Evolutionary conservation across 92 coral and sea anemone genomes (phyloP), one percentile per base, ranked within the genome.

Genomic region (Chrysogorgia sp.): DNA sequence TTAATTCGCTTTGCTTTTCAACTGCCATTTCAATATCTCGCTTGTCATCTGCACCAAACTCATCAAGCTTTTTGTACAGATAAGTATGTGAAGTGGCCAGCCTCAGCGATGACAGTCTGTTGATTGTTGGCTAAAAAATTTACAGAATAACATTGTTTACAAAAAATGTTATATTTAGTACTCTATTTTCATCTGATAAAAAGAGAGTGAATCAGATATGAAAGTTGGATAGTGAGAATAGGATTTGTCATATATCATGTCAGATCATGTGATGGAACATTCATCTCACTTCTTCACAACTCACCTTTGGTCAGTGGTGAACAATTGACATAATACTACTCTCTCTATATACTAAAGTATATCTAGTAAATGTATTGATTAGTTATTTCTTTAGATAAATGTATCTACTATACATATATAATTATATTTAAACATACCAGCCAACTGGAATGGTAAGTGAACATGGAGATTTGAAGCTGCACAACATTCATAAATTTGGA

Each of bases 11-110:
- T 64, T 90, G 89, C 23, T 58, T 60, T 19, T 61, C 52, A 56
- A 87, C 89, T 58, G 91, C 87, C 59, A 87, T 88, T 26, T 63
- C 43, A 31, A 90, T 81, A 0, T 80, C 66, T 20, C 70, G 57
- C 24, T 70, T 71, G 57, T 81, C 81, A 37, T 82, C 86, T 62
- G 77, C 82, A 8, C 88, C 96, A 87, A 64, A 90, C 58, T 90
- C 96, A 55, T 90, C 91, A 19, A 87, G 86, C 30, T 90, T 87
- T 66, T 87, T 90, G 83, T 90, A 87, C 17, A 87, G 86, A 30
- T 70, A 84, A 14, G 87, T 77, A 58, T 90, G 96, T 47, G 85
- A 83, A 37, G 89, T 84, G 23, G 84, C 86, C 26, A 90, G 67
- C 47, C 88, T 35, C 30, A 86, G 84, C 37, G 91, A 13, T 22